Evolutionary conservation across 2,888 invertebrate genomes (phyloP), one percentile per base, ranked within the genome.

Genomic region (Tipula vernalis): DNA sequence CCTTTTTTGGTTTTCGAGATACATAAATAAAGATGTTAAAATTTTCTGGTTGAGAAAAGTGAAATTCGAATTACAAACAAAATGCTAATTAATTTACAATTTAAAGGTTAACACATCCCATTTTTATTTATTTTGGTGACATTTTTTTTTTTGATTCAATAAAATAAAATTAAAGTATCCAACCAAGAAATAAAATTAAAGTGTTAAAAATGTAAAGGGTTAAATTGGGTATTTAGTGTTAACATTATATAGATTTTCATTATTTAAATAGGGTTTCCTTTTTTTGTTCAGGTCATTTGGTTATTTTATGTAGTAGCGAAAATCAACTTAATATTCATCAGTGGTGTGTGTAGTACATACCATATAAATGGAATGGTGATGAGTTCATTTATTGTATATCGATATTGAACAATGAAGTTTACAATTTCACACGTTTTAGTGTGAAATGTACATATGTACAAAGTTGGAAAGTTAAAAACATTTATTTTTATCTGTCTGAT

Each of bases 211-310:
- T 51, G 28, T 71, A 71, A 71, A 71, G 71, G 71, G 71, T 71
- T 71, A 71, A 71, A 71, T 71, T 71, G 71, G 71, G 71, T 71
- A 71, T 71, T 71, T 71, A 71, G 71, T 71, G 71, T 71, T 71
- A 71, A 28, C 71, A 71, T 71, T 71, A 71, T 71, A 71, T 71
- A 71, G 71, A 71, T 71, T 71, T 71, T 28, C 51, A 51, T 51
- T 51, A 51, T 51, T 51, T 51, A 51, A 13, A 44, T 12, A 44
- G 71, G 71, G 28, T 71, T 71, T 10, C 6, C 15, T 51, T 71
- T 18, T 71, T 71, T 28, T 71, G 71, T 71, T 71, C 71, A 71
- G 71, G 71, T 71, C 71, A 71, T 71, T 71, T 71, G 71, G 71
- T 71, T 71, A 71, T 44, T 44, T 6, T 39, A 39, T 28, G 28